A percentile compares a stretch with the other conserved stretches of the same genome.
Conservation (phyloP, 2,888 invertebrate genomes). For the Dryococelus australis region DNA sequence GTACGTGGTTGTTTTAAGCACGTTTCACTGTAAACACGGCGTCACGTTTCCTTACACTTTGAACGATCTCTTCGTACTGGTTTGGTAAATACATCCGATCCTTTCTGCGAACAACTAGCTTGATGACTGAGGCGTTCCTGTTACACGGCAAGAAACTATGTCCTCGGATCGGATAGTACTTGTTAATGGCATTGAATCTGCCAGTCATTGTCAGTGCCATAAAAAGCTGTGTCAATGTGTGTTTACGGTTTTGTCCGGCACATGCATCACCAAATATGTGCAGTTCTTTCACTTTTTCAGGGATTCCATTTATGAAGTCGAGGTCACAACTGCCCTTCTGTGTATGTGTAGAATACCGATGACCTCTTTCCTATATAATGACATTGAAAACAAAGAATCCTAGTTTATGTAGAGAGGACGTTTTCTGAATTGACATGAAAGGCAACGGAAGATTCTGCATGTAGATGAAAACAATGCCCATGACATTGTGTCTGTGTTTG, state of each 20-base stretch:
- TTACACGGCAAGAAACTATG: conserved; percentile 37
- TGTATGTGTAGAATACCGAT: neutral
- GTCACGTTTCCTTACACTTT: neutral
- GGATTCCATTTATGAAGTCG: neutral
- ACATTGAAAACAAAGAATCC: conserved; percentile 6
- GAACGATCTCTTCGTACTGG: conserved; percentile 39
- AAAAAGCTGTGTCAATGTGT: neutral
- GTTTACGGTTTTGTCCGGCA: conserved; percentile 17
- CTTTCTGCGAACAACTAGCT: conserved; percentile 28
- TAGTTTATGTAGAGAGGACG: neutral
- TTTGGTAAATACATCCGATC: conserved; percentile 41
- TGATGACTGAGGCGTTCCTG: conserved; percentile 37
- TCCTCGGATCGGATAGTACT: neutral
- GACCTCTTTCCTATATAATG: neutral
- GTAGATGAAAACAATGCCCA: neutral
- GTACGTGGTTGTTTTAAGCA: conserved; percentile 32
- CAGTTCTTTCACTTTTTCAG: neutral
- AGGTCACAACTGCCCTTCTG: conserved; percentile 22
- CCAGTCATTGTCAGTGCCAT: neutral
- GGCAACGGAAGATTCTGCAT: conserved; percentile 18
- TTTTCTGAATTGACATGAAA: neutral
- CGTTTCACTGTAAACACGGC: neutral
- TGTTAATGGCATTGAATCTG: neutral
- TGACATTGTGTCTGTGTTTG: neutral
- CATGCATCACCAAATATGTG: conserved; percentile 20